Evolutionary conservation across 2,113 vertebrate genomes (phyloP), one percentile per base, ranked within the genome.

Genomic region (Axis porcinus): DNA sequence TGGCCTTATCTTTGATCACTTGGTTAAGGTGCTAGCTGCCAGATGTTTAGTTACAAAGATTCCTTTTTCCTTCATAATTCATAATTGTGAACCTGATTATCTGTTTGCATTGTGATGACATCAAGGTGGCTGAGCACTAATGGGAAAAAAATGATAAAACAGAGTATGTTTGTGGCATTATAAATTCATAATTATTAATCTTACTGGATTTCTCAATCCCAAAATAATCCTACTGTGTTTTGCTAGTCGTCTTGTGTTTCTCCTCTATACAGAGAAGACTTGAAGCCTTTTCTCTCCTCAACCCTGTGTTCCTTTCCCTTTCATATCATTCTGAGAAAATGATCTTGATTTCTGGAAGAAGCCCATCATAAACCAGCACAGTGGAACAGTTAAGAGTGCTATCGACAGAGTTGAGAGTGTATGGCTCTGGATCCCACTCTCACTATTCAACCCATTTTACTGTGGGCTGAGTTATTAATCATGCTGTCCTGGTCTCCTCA

Each of bases 131-230:
- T 90, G 60, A 40, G 40, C 10, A 67, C 23, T 96, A 40, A 57
- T 84, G 11, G 70, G 11, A 45, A 95, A 58, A 82, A 52, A 76
- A 64, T 81, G 27, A 76, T 28, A 93, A 33, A 83, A 83, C 55
- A 57, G n/a, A 60, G 28, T 78, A 43, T 81, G 57, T 86, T 81
- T 91, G 43, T 94, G 43, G 4, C 16, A 45, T 79, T 81, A 50
- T 90, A 91, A 81, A 91, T 91, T 90, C 43, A 52, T 88, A 52
- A 81, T 93, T 89, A n/a, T 91, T 91, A 70, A 70, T 67, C n/a
- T 86, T 13, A 91, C 33, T 86, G 52, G 27, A 81, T 94, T 50
- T 60, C 43, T 81, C 79, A 43, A 91, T 21, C 79, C 21, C 43
- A 86, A n/a, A 12, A n/a, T 36, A 90, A n/a, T 81, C 15, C 47